Conservation (phyloP, 2,888 invertebrate species). For the Micoletzkya japonica region DNA sequence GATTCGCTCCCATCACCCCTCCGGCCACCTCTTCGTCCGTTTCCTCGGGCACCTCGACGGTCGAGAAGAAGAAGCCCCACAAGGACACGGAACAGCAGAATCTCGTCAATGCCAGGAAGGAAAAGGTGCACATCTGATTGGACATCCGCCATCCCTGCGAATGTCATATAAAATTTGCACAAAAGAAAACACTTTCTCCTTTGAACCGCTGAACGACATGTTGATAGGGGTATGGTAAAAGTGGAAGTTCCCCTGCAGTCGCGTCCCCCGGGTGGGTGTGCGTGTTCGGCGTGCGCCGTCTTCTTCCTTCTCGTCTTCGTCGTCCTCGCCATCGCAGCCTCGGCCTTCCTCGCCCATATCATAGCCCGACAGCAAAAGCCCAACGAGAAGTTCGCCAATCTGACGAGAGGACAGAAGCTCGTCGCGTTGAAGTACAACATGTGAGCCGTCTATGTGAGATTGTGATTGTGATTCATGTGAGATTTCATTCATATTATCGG, state of each 20-base stretch:
- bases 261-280: too few species aligned
- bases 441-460: background rate
- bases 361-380: background rate
- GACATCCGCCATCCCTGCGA: background rate
- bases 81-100: slow-evolving; percentile 19
- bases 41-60: slow-evolving; percentile 4
- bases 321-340: slow-evolving; percentile 35
- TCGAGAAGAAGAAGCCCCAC: slow-evolving; percentile 18
- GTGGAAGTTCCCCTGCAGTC: too few species aligned
- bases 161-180: background rate
- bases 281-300: slow-evolving; percentile 35
- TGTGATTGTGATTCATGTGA: background rate
- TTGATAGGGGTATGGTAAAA: too few species aligned
- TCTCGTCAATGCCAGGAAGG: slow-evolving; percentile 4
- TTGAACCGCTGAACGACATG: too few species aligned
- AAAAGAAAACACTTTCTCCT: too few species aligned
- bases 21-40: slow-evolving; percentile 6
- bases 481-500: background rate
- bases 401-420: slow-evolving; percentile 18
- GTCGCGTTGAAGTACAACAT: slow-evolving; percentile 23
- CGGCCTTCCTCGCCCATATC: slow-evolving; percentile 38
- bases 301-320: slow-evolving; percentile 38
- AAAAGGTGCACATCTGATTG: background rate
- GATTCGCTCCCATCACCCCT: slow-evolving; percentile 19
- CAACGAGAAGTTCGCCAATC: too few species aligned